Percentiles rank a stretch among this genome's conserved stretches.
phyloP scores from a whole-genome alignment of 2,888 invertebrate species.

The Molorchus minor region DNA sequence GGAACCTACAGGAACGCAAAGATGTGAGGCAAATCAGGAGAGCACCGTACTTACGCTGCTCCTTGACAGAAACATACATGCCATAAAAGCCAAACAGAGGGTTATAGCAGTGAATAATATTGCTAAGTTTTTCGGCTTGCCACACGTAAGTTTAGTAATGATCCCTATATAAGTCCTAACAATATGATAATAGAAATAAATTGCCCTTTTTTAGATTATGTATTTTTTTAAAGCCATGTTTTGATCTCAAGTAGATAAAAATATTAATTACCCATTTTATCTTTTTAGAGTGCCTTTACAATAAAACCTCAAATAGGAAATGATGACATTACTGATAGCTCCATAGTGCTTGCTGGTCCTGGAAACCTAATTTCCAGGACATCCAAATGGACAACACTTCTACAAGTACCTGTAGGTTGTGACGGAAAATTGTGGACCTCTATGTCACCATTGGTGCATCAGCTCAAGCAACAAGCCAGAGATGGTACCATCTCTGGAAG shows the following conservation, averaged over 20 bases:
- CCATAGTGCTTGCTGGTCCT: conserved; percentile 65
- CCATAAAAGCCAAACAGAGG: conserved; percentile 71
- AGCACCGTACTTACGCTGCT: conserved; percentile 70
- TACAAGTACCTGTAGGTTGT: conserved; percentile 77
- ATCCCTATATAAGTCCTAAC: no score
- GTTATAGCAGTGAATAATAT: conserved; percentile 75
- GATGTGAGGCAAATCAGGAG: conserved; percentile 56
- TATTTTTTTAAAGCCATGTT: conserved; percentile 10
- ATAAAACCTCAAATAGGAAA: conserved; percentile 62
- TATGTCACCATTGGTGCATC: conserved; percentile 72
- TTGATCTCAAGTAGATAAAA: not conserved
- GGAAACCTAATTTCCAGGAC: conserved; percentile 64
- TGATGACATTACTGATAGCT: conserved; percentile 62
- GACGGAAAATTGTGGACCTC: conserved; percentile 75
- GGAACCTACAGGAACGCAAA: conserved; percentile 42
- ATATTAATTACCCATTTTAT: conserved; percentile 3
- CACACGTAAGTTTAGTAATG: conserved; percentile 73
- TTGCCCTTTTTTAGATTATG: no score
- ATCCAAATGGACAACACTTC: conserved; percentile 62
- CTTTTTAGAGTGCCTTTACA: conserved; percentile 65
- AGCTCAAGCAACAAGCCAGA: conserved; percentile 73
- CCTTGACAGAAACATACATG: conserved; percentile 72
- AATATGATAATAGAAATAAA: no score
- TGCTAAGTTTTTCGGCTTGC: conserved; percentile 75
- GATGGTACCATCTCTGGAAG: conserved; percentile 78